Percentiles rank a stretch among this genome's conserved stretches.
Conservation (phyloP, 2,888 invertebrate genomes). For the Tiliacea citrago region DNA sequence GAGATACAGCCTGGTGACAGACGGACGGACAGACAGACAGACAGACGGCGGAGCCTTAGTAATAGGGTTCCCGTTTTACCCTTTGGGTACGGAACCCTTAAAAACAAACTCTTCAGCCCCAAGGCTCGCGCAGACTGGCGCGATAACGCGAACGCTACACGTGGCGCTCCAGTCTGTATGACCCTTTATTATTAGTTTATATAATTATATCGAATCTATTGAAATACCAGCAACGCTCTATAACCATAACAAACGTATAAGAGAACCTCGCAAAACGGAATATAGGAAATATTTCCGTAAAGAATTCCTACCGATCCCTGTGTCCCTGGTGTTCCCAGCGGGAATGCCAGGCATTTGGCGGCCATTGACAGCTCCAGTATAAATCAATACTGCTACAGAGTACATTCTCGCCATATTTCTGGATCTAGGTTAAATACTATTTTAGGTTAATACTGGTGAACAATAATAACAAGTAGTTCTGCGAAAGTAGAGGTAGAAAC, state of each 20-base stretch:
- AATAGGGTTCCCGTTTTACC: too few relatives aligned
- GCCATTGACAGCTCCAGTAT: not conserved
- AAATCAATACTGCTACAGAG: slow-evolving; percentile 40
- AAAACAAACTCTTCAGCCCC: too few relatives aligned
- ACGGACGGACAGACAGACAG: too few relatives aligned
- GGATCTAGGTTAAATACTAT: slow-evolving; percentile 34
- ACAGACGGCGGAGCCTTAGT: too few relatives aligned
- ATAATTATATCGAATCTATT: too few relatives aligned
- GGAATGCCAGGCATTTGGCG: not conserved
- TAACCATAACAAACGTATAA: not conserved
- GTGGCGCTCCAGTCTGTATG: too few relatives aligned
- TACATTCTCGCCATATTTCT: slow-evolving; percentile 23
- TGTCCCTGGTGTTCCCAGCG: slow-evolving; percentile 33
- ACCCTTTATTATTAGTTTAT: too few relatives aligned
- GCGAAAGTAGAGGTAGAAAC: too few relatives aligned
- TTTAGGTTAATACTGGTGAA: not conserved
- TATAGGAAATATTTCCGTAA: slow-evolving; percentile 14
- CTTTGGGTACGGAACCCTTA: too few relatives aligned
- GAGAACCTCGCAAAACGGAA: not conserved
- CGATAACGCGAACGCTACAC: too few relatives aligned
- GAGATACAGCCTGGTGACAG: too few relatives aligned
- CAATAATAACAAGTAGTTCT: not conserved
- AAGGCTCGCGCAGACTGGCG: too few relatives aligned
- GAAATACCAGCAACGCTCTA: not conserved
- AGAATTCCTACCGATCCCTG: slow-evolving; percentile 26